Percentiles rank a stretch among this genome's conserved stretches.
Evolutionary conservation across 2,113 vertebrate genomes (phyloP).

Genomic region (Syrrhaptes paradoxus): DNA sequence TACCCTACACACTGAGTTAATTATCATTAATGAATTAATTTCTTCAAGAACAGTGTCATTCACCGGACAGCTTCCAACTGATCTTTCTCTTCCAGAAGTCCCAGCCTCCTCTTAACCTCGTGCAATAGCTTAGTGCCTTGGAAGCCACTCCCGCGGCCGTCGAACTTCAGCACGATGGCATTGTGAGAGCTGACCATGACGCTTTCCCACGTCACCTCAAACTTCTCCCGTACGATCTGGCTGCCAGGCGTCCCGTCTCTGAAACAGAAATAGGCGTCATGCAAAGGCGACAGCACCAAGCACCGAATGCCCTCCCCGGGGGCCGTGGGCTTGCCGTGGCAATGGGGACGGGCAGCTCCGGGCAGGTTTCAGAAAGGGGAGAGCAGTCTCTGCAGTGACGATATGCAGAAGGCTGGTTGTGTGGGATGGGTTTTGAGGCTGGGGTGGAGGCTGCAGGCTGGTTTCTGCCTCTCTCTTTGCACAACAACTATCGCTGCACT

Average conservation of each 20-base stretch:
- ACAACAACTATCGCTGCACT: rapidly evolving
- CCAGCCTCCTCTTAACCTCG: constrained; percentile 85
- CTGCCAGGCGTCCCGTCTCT: constrained; percentile 90
- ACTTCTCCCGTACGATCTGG: constrained; percentile 88
- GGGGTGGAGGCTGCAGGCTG: not conserved
- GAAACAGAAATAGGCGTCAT: not conserved
- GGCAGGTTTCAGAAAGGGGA: not conserved
- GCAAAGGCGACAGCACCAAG: rapidly evolving
- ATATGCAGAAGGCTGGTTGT: not conserved
- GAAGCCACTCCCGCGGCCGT: constrained; percentile 91
- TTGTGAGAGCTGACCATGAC: constrained; percentile 92
- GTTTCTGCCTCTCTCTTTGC: not conserved
- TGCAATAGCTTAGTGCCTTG: constrained; percentile 92
- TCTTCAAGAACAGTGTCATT: not conserved
- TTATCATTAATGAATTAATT: not conserved
- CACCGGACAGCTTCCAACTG: constrained; percentile 88
- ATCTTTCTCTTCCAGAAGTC: constrained; percentile 86
- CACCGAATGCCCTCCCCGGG: rapidly evolving
- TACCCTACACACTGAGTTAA: not conserved
- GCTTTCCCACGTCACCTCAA: constrained; percentile 87
- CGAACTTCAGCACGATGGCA: constrained; percentile 84
- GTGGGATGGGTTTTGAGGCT: not conserved
- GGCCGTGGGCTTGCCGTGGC: rapidly evolving
- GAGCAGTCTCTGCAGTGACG: not conserved
- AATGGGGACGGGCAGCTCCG: rapidly evolving